These are phyloP conservation scores for Scartelaos histophorus DNA, from an alignment of 2,113 vertebrate species.

Conservation along the genomic window DNA sequence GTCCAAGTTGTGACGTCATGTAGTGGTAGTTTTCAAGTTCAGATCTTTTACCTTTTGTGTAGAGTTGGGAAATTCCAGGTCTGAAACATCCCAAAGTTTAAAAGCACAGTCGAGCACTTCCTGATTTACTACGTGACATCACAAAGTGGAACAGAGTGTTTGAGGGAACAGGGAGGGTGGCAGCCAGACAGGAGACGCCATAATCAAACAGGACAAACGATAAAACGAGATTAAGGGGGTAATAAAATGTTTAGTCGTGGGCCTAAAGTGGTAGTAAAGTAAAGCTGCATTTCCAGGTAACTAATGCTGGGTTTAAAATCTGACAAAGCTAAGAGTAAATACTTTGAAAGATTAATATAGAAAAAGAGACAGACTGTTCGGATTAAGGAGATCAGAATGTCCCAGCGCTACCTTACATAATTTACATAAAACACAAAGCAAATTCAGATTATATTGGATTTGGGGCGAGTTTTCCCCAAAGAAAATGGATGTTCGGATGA, in stretches of 20 bases:
- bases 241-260: slow-evolving; percentile 10
- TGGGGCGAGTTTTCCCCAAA: slow-evolving; percentile 15
- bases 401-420: slow-evolving; percentile 33
- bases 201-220: slow-evolving; percentile 25
- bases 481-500: slow-evolving; percentile 8
- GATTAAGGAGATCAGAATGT: slow-evolving; percentile 51
- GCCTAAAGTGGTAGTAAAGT: not conserved
- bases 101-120: no score
- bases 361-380: slow-evolving; percentile 44
- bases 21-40: no score
- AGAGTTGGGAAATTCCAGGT: no score
- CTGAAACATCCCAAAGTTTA: no score
- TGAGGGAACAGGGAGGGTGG: no score
- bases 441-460: slow-evolving; percentile 32
- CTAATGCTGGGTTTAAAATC: slow-evolving; percentile 51
- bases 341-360: slow-evolving; percentile 35
- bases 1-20: no score
- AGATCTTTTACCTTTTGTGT: no score
- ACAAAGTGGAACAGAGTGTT: no score
- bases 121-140: no score
- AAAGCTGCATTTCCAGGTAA: slow-evolving; percentile 46
- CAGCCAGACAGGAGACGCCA: slow-evolving; percentile 57
- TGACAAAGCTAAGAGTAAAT: slow-evolving; percentile 32
- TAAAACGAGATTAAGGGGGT: slow-evolving; percentile 40
- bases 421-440: slow-evolving; percentile 23